Conservation (phyloP, 2,113 vertebrate genomes). For the Pogona vitticeps region DNA sequence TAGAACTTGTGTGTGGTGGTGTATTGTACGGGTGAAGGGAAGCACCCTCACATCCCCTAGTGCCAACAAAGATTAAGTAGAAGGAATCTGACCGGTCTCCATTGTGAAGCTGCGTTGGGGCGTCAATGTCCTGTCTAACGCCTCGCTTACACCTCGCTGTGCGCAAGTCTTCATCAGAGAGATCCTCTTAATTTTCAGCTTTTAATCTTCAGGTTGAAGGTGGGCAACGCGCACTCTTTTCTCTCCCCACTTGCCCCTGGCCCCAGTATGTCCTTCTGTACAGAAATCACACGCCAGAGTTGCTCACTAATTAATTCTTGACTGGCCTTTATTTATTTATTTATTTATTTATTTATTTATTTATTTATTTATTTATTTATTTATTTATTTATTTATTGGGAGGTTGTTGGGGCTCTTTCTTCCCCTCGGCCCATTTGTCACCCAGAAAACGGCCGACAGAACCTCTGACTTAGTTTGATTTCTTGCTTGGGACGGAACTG, state of each 20-base stretch:
- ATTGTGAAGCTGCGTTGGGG: slow-evolving; percentile 71
- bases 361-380: not conserved
- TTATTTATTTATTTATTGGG: not conserved
- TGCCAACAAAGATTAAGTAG: slow-evolving; percentile 75
- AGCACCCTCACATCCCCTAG: slow-evolving; percentile 45
- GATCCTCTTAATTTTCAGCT: slow-evolving; percentile 24
- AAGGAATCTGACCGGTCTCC: slow-evolving; percentile 69
- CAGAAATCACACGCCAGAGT: not conserved
- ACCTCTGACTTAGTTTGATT: slow-evolving; percentile 14
- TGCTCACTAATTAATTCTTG: not conserved
- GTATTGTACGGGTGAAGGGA: slow-evolving; percentile 49
- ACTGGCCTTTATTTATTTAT: not conserved
- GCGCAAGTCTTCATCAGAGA: slow-evolving; percentile 57
- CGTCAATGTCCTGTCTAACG: slow-evolving; percentile 75
- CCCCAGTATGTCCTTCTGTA: not conserved
- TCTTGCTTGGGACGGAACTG: not conserved
- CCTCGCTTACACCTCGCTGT: slow-evolving; percentile 75
- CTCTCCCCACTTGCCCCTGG: not conserved
- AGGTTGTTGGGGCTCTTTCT: no score
- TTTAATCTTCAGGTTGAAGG: not conserved
- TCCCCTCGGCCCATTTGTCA: not conserved
- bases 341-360: not conserved
- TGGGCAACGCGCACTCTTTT: no score
- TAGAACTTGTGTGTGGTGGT: not conserved
- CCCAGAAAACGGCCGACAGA: not conserved